A percentile compares a stretch with the other conserved stretches of the same genome.
phyloP scores from a whole-genome alignment of 2,797 vertebrate genomes.

The Falco rusticolus region DNA sequence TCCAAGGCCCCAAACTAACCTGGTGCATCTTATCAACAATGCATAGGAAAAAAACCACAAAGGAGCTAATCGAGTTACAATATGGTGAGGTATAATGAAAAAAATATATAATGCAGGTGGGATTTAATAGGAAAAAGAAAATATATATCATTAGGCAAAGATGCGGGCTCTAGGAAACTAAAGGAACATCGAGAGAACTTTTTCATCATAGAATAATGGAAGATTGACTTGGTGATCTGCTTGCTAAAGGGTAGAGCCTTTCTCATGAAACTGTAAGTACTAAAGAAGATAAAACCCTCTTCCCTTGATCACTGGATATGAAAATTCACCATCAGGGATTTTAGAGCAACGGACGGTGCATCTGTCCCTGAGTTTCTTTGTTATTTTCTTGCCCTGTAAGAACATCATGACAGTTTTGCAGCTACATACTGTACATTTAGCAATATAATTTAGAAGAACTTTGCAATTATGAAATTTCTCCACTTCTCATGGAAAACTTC shows the following conservation, averaged over 20 bases:
- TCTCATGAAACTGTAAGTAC: background rate
- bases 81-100: background rate
- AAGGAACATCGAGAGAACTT: background rate
- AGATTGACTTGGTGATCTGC: background rate
- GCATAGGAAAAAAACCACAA: background rate
- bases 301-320: background rate
- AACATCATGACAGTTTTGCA: background rate
- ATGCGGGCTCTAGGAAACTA: background rate
- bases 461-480: background rate
- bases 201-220: background rate
- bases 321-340: background rate
- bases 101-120: background rate
- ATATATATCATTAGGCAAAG: background rate
- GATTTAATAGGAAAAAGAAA: background rate
- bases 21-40: background rate
- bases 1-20: background rate
- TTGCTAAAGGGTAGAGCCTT: background rate
- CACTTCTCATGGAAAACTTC: background rate
- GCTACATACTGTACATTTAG: background rate
- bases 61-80: background rate
- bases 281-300: background rate
- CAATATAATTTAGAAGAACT: background rate
- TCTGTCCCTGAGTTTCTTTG: background rate
- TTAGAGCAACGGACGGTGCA: background rate
- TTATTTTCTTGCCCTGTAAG: background rate